Percentiles rank a stretch among this genome's conserved stretches.
phyloP scores from a whole-genome alignment of 2,113 vertebrate genomes.

The Crypturellus undulatus region DNA sequence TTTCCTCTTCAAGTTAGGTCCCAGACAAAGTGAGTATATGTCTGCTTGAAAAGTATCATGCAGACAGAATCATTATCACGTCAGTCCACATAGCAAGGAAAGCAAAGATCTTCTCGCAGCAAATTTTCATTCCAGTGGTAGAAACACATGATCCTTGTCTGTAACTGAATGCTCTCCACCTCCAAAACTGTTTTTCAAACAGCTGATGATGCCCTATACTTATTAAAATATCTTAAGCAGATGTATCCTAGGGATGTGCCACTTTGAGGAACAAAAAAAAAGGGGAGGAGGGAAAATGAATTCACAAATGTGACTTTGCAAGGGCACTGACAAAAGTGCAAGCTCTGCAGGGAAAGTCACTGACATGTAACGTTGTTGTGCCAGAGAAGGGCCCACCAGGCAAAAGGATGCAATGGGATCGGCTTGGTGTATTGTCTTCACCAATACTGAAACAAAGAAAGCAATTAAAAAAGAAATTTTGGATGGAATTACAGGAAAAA shows the following conservation, averaged over 20 bases:
- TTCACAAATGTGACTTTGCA: not conserved
- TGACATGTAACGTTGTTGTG: not conserved
- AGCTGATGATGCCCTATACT: not conserved
- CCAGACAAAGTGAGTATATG: not conserved
- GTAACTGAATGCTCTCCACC: not conserved
- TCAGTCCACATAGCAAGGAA: not conserved
- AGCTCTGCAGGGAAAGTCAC: not conserved
- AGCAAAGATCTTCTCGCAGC: not conserved
- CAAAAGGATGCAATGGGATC: not conserved
- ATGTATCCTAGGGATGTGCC: not conserved
- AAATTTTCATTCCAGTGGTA: not conserved
- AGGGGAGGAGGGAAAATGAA: not conserved
- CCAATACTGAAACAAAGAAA: not conserved
- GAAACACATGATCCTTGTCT: not conserved
- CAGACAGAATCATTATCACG: not conserved
- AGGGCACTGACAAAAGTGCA: not conserved
- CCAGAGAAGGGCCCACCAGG: not conserved
- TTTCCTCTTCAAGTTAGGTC: not conserved
- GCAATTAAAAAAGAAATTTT: conserved; percentile 7
- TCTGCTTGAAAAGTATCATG: not conserved
- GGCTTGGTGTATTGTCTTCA: not conserved
- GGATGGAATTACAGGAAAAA: conserved; percentile 15
- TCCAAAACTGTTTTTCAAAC: not conserved
- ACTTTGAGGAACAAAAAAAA: not conserved
- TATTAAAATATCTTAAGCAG: not conserved